Evolutionary conservation across 2,888 invertebrate species (phyloP), one percentile per base, ranked within the genome.

Genomic region (Platypus cylindrus): DNA sequence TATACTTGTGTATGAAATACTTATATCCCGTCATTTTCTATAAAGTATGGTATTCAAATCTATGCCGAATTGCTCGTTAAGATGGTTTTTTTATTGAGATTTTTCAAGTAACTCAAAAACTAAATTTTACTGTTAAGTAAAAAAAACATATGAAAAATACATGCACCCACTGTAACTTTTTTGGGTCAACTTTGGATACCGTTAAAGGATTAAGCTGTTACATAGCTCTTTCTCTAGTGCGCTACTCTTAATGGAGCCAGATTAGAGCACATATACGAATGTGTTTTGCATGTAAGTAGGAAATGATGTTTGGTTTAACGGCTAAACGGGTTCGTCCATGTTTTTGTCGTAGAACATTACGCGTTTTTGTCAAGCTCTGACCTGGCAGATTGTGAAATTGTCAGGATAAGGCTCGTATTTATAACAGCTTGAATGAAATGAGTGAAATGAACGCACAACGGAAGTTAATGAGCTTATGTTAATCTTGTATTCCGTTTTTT

Each of bases 251-350:
- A 61, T 60, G 59, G 60, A 59, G 53, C 52, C 56, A 60, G 62
- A 61, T 62, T 62, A 61, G 58, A 53, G 57, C 53, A 54, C 54
- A 44, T 44, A 52, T 54, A 56, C 55, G 57, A 55, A 58, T 60
- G 58, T 59, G 58, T 57, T 56, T 54, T 57, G 57, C 58, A 60
- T 60, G 59, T 60, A 60, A 62, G 62, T 62, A 60, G 60, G 60
- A 57, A 62, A 60, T 55, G 60, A 60, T 62, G 62, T 62, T 60
- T 61, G 60, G 60, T 60, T 60, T 59, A 59, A 59, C 59, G 57
- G 55, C 55, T 56, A 55, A 59, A 59, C 58, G 59, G 55, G 52
- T 54, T 40, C 37, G 15, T 11, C 16, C 46, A 45, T 54, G 56
- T 55, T 57, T 58, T 56, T 55, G 48, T 45, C 46, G 40, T 37